Percentiles rank a stretch among this genome's conserved stretches.
These are phyloP conservation scores for Dendroctonus valens DNA, from an alignment of 1,140 invertebrate genomes.

Conservation along the genomic window DNA sequence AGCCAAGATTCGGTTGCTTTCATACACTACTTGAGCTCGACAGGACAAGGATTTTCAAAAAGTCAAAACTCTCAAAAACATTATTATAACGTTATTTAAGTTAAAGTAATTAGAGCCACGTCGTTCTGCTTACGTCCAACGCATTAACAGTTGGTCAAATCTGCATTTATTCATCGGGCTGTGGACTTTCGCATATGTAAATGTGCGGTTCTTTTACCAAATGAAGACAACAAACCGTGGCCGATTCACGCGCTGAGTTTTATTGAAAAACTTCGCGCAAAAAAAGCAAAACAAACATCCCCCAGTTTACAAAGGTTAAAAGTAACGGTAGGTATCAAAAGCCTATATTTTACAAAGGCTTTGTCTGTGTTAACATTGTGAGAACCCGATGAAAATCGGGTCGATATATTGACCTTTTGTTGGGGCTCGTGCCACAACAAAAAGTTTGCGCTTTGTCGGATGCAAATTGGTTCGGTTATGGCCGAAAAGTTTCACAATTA, in stretches of 20 bases:
- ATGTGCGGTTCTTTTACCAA: constrained; percentile 1
- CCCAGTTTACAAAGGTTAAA: constrained; percentile 7
- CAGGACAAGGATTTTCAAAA: too few relatives aligned
- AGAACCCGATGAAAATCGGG: constrained; percentile 6
- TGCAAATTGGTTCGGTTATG: constrained; percentile 12
- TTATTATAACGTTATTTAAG: neutral
- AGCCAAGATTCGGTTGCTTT: too few relatives aligned
- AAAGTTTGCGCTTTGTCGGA: constrained; percentile 17
- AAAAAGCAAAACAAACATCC: neutral
- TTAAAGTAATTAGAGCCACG: too few relatives aligned
- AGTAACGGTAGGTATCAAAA: constrained; percentile 9
- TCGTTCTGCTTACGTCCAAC: too few relatives aligned
- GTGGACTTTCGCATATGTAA: neutral
- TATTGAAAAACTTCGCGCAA: constrained; percentile 4
- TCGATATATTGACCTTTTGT: constrained; percentile 20
- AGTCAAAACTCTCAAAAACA: neutral
- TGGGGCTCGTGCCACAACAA: constrained; percentile 7
- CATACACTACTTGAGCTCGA: too few relatives aligned
- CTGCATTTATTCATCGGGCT: neutral
- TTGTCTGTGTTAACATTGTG: constrained; percentile 19
- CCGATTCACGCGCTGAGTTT: neutral
- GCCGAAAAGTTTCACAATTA: constrained; percentile 14
- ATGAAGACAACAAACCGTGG: neutral
- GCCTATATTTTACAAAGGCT: constrained; percentile 19
- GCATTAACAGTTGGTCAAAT: constrained; percentile 1